phyloP scores from a whole-genome alignment of 2,113 vertebrate genomes.

The Marmota monax region DNA sequence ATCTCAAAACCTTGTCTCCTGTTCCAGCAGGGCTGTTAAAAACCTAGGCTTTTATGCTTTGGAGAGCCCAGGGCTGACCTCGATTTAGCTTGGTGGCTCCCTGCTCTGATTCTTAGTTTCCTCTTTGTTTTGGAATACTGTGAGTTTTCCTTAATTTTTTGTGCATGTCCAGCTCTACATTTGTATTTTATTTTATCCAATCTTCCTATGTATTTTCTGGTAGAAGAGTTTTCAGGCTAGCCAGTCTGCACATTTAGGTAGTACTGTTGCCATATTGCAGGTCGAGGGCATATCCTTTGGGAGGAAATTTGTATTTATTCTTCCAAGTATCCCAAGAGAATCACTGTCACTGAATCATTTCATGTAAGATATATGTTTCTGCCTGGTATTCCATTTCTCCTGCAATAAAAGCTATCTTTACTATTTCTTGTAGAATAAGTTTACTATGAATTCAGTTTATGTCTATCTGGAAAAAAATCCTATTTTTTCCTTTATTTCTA shows the following conservation, averaged over 20 bases:
- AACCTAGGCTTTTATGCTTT: background rate
- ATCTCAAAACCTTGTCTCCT: background rate
- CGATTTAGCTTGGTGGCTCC: background rate
- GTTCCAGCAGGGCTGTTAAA: background rate
- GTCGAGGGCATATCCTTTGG: background rate
- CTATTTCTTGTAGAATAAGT: background rate
- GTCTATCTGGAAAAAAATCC: background rate
- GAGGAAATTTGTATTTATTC: background rate
- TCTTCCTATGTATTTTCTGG: constrained; percentile 8
- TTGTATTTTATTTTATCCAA: background rate
- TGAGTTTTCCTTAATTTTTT: constrained; percentile 15
- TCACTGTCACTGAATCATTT: background rate
- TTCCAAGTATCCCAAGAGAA: too few species aligned
- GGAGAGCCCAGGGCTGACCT: background rate
- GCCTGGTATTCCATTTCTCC: background rate
- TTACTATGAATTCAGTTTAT: constrained; percentile 7
- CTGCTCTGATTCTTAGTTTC: background rate
- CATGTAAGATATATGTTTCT: background rate
- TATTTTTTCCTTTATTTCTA: constrained; percentile 39
- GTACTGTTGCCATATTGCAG: background rate
- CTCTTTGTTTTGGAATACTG: background rate
- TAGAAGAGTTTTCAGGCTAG: background rate
- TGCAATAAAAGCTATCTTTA: background rate
- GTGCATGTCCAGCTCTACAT: background rate
- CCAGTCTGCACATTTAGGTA: background rate